phyloP scores from a whole-genome alignment of 2,888 invertebrate species.

The Rhingia campestris region DNA sequence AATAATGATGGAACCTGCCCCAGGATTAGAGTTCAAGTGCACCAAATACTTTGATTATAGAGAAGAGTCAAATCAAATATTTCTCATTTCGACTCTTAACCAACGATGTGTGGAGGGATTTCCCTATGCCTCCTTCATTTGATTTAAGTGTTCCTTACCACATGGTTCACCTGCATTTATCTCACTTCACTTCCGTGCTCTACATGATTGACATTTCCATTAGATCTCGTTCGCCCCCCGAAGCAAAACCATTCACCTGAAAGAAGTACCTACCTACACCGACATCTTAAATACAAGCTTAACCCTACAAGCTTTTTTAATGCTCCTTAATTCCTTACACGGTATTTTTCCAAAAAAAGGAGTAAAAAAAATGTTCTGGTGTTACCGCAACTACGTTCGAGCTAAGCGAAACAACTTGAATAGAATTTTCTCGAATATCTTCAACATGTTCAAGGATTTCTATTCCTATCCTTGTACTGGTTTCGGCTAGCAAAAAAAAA shows the following conservation, averaged over 20 bases:
- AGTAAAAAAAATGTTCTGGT: constrained; percentile 18
- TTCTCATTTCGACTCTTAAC: no score
- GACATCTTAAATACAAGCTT: not conserved
- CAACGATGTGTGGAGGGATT: no score
- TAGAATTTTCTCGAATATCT: constrained; percentile 41
- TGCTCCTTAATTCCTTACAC: constrained; percentile 4
- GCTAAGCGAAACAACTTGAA: constrained; percentile 25
- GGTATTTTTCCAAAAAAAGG: not conserved
- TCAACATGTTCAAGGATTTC: constrained; percentile 57
- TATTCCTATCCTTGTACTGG: constrained; percentile 20
- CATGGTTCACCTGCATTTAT: no score
- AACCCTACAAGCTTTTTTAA: constrained; percentile 5
- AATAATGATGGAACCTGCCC: no score
- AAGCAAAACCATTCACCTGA: not conserved
- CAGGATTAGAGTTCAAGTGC: no score
- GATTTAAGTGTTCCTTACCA: no score
- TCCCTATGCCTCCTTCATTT: no score
- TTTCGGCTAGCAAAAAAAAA: not conserved
- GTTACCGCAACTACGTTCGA: constrained; percentile 39
- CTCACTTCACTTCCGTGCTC: no score
- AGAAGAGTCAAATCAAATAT: no score
- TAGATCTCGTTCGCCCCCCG: no score
- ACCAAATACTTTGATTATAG: no score
- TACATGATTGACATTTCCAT: no score
- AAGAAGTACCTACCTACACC: not conserved